phyloP scores from a whole-genome alignment of 2,888 invertebrate genomes.

The Microctonus hyperodae region DNA sequence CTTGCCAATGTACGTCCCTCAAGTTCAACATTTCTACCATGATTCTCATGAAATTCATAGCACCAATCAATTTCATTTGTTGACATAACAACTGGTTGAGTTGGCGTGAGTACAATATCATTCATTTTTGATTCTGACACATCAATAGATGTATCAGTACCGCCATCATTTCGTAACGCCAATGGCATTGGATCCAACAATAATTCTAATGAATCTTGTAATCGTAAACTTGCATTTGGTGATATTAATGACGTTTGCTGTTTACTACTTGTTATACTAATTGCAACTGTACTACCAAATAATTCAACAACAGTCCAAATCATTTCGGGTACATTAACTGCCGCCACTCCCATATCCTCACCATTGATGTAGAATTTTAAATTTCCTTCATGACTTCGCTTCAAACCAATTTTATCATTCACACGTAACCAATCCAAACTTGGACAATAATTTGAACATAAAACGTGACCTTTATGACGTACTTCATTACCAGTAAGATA shows the following conservation, averaged over 20 bases:
- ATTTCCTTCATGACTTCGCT: constrained; percentile 73
- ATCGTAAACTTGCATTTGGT: constrained; percentile 64
- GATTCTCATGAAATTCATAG: constrained; percentile 81
- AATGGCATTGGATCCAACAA: constrained; percentile 67
- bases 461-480: constrained; percentile 70
- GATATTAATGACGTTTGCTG: constrained; percentile 64
- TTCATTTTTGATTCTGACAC: constrained; percentile 57
- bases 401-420: constrained; percentile 80
- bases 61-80: constrained; percentile 54
- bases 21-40: constrained; percentile 82
- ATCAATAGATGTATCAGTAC: constrained; percentile 58
- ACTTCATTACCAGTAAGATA: constrained; percentile 77
- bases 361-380: constrained; percentile 82
- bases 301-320: constrained; percentile 86
- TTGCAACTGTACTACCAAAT: constrained; percentile 78
- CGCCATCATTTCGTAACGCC: constrained; percentile 59
- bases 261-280: constrained; percentile 76
- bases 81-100: constrained; percentile 48
- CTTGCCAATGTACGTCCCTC: constrained; percentile 73
- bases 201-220: constrained; percentile 71
- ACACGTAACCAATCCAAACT: constrained; percentile 83
- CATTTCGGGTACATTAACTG: constrained; percentile 80
- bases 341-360: constrained; percentile 79
- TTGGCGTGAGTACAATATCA: constrained; percentile 56
- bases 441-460: constrained; percentile 75